These are phyloP conservation scores for Ostrea denselamellosa DNA, from an alignment of 1,140 invertebrate species.

Conservation along the genomic window DNA sequence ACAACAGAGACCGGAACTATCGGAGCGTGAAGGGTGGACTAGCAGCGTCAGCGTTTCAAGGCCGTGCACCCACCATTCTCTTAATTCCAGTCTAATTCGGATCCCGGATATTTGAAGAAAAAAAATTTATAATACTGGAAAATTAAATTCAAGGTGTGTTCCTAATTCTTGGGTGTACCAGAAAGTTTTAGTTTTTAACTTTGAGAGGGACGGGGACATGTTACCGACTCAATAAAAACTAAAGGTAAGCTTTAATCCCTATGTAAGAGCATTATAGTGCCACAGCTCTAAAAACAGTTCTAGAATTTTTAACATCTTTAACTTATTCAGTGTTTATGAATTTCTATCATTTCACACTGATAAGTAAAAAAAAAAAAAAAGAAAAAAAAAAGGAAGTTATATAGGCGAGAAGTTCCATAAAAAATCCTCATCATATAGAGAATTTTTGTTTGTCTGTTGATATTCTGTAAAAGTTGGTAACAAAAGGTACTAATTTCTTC, in stretches of 20 bases:
- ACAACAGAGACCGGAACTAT: neutral
- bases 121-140: neutral
- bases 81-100: neutral
- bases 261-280: neutral
- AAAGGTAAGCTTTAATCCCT: neutral
- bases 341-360: too few relatives aligned
- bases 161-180: neutral
- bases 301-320: too few relatives aligned
- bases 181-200: neutral
- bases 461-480: too few relatives aligned
- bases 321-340: too few relatives aligned
- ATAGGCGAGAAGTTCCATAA: too few relatives aligned
- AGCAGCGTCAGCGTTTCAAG: neutral
- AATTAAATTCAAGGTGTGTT: neutral
- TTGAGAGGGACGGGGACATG: neutral
- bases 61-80: neutral
- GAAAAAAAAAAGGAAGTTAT: too few relatives aligned
- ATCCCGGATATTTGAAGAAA: neutral
- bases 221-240: neutral
- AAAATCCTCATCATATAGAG: too few relatives aligned
- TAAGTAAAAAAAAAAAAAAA: too few relatives aligned
- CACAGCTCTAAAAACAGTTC: too few relatives aligned
- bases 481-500: too few relatives aligned
- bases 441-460: too few relatives aligned
- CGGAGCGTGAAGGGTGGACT: constrained; percentile 9